phyloP scores from a whole-genome alignment of 2,797 vertebrate genomes.

The Potorous gilbertii region DNA sequence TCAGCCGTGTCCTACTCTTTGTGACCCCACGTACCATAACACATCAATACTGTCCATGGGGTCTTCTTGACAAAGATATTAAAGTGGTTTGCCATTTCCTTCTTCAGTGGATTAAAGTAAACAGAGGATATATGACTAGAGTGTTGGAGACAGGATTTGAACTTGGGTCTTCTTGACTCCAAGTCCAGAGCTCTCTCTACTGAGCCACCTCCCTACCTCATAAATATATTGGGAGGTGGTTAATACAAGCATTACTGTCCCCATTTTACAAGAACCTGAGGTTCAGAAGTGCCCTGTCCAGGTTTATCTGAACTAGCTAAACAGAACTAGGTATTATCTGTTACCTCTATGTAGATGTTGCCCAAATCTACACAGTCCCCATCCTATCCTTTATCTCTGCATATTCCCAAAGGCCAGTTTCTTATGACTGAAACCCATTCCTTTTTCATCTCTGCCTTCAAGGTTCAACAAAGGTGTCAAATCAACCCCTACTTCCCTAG shows the following conservation, averaged over 20 bases:
- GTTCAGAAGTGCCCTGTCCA: neutral
- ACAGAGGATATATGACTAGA: neutral
- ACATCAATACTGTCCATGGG: neutral
- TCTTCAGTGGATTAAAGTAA: neutral
- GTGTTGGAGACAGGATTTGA: neutral
- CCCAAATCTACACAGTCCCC: neutral
- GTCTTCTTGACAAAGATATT: neutral
- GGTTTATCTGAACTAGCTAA: neutral
- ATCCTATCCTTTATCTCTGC: neutral
- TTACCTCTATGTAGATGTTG: neutral
- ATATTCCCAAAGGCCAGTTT: neutral
- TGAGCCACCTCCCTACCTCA: neutral
- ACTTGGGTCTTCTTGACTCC: neutral
- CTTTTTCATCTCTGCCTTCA: neutral
- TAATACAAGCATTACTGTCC: neutral
- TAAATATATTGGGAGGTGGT: neutral
- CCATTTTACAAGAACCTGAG: neutral
- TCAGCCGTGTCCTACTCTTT: neutral
- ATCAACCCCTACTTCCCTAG: neutral
- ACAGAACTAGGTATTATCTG: neutral
- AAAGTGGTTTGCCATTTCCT: neutral
- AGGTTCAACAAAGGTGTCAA: neutral
- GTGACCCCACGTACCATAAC: neutral
- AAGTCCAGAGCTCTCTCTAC: neutral
- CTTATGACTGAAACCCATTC: neutral